These are phyloP conservation scores for Platichthys stellatus DNA, from an alignment of 2,113 vertebrate species.

Conservation along the genomic window DNA sequence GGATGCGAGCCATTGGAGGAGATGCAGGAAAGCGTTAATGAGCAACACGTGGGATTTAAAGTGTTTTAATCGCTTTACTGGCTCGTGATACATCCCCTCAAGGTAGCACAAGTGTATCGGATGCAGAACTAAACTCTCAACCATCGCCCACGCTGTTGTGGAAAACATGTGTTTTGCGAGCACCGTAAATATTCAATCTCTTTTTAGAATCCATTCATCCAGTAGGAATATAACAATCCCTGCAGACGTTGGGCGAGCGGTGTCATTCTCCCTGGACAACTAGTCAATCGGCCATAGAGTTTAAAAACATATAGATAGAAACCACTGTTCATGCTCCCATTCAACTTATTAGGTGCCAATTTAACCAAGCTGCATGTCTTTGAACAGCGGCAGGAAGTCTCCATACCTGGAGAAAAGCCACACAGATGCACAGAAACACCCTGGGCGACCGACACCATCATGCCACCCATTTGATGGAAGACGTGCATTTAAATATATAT, in stretches of 20 bases:
- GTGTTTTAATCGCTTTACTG: background rate
- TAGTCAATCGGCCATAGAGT: no score
- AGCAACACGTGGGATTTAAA: background rate
- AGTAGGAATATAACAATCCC: background rate
- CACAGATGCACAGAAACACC: no score
- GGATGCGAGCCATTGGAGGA: no score
- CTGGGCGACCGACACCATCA: no score
- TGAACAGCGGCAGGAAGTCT: background rate
- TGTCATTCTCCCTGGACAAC: no score
- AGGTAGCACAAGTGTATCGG: background rate
- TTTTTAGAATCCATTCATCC: background rate
- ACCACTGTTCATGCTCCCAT: background rate
- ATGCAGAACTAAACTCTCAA: background rate
- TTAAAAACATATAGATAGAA: no score
- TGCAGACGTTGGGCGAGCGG: no score
- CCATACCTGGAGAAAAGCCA: background rate
- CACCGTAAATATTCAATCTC: background rate
- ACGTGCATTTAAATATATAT: background rate
- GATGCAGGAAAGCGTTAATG: background rate
- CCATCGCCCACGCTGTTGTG: no score
- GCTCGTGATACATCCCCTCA: background rate
- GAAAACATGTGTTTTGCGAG: background rate
- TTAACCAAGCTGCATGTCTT: background rate
- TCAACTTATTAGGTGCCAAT: background rate
- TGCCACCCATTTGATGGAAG: background rate